Base-by-base conservation (phyloP, 2,888 invertebrate species). In the Venusia cambrica region DNA sequence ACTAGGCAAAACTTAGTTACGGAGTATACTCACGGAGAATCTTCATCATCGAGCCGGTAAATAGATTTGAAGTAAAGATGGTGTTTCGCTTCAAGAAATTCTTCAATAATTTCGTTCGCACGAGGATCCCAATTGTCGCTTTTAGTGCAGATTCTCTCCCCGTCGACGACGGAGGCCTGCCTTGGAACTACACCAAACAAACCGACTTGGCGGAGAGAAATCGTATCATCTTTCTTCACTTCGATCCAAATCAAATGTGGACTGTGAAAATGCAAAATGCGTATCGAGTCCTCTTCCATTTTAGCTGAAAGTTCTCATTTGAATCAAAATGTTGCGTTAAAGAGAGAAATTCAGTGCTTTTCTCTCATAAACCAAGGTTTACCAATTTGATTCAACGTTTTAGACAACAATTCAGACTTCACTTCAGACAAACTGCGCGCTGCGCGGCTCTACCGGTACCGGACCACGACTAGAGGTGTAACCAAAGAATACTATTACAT, bases 171-270 rank as follows among this genome's bases (percentile, higher is more conserved):
- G 1, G 35, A 31, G 6, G 21, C 19, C 19, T 18, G 20, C 1
- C 10, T 22, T 0, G 40, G 40, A 2, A 40, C 40, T 0, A 40
- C 12, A 1, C 40, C 40, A 3, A 40, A 40, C 2, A 40, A 16
- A 18, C 40, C 40, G 13, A 40, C 18, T 28, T 40, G 40, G 3
- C 24, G 26, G 2, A 19, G 13, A 4, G 27, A 8, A 15, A 18
- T 27, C 1, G 21, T 30, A 21, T 35, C 22, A 10, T 24, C 5
- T 7, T 28, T 32, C 2, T 16, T 35, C 4, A 40, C 21, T 24
- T 40, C 40, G 12, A 40, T 16, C 40, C 40, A 40, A 10, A 40
- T 4, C 27, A 35, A 24, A 6, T 40, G 31, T 1, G 40, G 40
- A 7, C 32, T 40, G 9, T 18, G 31, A 15, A 28, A 17, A 21